These are phyloP conservation scores for Pongo pygmaeus DNA, from an alignment of 2,113 vertebrate species.

Conservation along the genomic window DNA sequence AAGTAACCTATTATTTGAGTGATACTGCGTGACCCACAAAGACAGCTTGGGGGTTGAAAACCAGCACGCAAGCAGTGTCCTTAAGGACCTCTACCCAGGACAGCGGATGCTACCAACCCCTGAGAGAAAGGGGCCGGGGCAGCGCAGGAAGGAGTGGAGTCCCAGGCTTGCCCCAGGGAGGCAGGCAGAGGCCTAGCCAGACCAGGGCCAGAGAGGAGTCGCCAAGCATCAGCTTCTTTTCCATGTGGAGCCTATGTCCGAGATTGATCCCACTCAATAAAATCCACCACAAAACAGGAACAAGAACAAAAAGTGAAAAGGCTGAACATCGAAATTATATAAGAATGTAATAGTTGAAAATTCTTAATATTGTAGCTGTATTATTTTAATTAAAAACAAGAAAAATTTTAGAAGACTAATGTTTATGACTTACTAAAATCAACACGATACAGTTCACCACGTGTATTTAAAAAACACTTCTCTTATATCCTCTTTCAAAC, in stretches of 20 bases:
- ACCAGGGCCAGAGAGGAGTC: fast-evolving
- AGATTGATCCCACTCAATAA: background rate
- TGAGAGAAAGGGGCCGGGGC: background rate
- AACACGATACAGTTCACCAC: background rate
- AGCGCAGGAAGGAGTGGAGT: fast-evolving
- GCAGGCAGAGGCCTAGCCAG: too few relatives aligned
- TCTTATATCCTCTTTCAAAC: too few relatives aligned
- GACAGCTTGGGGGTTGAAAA: background rate
- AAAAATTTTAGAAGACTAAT: background rate
- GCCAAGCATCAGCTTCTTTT: background rate
- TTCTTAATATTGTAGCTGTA: background rate
- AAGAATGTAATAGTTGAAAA: background rate
- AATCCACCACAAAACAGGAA: background rate
- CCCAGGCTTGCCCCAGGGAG: background rate
- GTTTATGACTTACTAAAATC: background rate
- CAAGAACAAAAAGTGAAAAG: background rate
- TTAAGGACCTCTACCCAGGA: background rate
- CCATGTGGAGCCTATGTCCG: background rate
- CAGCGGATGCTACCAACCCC: background rate
- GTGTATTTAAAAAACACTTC: background rate
- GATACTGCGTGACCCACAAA: background rate
- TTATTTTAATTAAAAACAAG: background rate
- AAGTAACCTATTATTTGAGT: background rate
- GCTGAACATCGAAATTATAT: background rate
- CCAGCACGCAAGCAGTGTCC: background rate